Evolutionary conservation across 1,140 invertebrate species (phyloP), one percentile per base, ranked within the genome.

Genomic region (Zelostemma sp.): DNA sequence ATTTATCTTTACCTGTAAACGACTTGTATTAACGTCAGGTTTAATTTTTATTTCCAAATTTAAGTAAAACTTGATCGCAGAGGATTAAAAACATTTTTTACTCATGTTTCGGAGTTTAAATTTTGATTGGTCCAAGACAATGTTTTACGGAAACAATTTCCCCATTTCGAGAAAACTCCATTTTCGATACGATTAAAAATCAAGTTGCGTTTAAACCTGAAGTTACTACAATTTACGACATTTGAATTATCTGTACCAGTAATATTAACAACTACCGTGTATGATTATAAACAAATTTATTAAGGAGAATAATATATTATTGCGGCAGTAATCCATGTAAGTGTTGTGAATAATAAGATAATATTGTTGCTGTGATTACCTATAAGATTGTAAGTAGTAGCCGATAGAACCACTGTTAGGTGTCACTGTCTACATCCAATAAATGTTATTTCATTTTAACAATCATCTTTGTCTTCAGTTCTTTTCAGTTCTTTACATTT

Each of bases 311-410:
- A 80, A 83, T 81, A 78, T 76, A 80, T 80, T 80, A 82, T 82
- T 80, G 78, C 81, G 83, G 77, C 80, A 85, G 83, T 84, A 85
- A 85, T 83, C 77, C 79, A 84, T 84, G 79, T 86, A 85, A 85
- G 83, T 85, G 84, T 86, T 86, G 84, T 86, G 83, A 85, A 86
- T 85, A 86, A 84, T 79, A 78, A 80, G 77, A 84, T 84, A 85
- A 86, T 85, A 84, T 86, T 86, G 85, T 87, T 86, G 85, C 85
- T 87, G 85, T 86, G 85, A 87, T 86, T 86, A 86, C 80, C 77
- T 82, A 79, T 86, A 86, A 85, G 82, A 83, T 85, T 86, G 86
- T 86, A 85, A 86, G 78, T 86, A 87, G 83, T 84, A 85, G 78
- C 68, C 75, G 77, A 84, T 82, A 84, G 76, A 82, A 77, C 78